These are phyloP conservation scores for Sardina pilchardus DNA, from an alignment of 2,113 vertebrate species.

Conservation along the genomic window DNA sequence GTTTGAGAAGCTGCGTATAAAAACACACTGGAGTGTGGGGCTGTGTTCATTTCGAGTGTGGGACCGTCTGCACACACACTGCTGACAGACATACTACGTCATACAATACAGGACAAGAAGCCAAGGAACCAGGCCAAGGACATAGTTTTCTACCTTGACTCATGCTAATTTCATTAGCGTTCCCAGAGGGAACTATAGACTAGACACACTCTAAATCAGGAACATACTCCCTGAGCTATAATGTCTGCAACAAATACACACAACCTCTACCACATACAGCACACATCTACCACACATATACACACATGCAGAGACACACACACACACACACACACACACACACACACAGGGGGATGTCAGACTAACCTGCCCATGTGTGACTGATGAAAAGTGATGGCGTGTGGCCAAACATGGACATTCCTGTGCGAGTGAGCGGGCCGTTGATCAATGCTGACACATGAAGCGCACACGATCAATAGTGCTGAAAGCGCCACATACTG, in stretches of 20 bases:
- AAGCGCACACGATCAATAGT: background rate
- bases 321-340: constrained; percentile 10
- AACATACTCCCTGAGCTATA: background rate
- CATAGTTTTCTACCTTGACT: constrained; percentile 9
- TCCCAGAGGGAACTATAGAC: background rate
- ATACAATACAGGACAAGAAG: background rate
- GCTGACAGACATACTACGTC: background rate
- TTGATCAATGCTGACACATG: background rate
- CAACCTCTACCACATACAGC: background rate
- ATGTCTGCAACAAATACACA: background rate
- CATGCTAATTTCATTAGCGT: background rate
- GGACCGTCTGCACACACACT: background rate
- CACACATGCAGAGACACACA: background rate
- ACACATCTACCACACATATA: background rate
- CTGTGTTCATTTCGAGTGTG: background rate
- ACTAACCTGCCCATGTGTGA: background rate
- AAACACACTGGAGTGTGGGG: background rate
- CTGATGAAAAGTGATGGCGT: background rate
- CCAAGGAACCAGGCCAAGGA: background rate
- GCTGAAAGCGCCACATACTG: background rate
- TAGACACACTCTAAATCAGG: background rate
- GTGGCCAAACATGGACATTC: background rate
- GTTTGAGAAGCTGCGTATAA: background rate
- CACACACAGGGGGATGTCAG: background rate
- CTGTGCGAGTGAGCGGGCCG: too few species aligned